Evolutionary conservation across 2,888 invertebrate species (phyloP), one percentile per base, ranked within the genome.

Genomic region (Leucoma salicis): DNA sequence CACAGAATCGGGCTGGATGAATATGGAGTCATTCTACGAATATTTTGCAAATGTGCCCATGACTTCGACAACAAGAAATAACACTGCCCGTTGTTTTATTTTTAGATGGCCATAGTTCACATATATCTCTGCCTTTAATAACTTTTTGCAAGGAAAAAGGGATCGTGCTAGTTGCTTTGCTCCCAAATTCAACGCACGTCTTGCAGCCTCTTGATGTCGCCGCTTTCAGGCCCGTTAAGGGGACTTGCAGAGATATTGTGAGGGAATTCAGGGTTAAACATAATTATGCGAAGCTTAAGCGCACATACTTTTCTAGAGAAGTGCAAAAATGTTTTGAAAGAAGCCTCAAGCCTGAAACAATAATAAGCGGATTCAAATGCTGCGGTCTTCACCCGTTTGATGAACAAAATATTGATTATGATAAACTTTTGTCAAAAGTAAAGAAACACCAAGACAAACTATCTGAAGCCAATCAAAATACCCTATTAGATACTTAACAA

Each of bases 61-160:
- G 59, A 55, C 43, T 63, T 15, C n/a, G 28, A 25, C 29, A 51
- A 35, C 35, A 61, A 13, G 35, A 45, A 34, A 50, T 57, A 25
- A 28, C 33, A 41, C 25, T 54, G 10, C 59, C 62, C 8, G 44
- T 65, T 14, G 46, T 41, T 10, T 45, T 63, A 36, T 65, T 59
- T 49, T 31, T 63, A 28, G 62, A 63, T 43, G 57, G 57, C 12
- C 63, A 63, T 60, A 43, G 13, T 15, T 45, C 44, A 21, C 39
- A 39, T 24, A 45, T 40, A 15, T 55, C 57, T 24, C 37, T 58
- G 18, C 59, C 46, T 21, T 35, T 54, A 35, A 39, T 35, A 21
- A 39, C 14, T 15, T 58, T 62, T 47, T 57, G 59, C 35, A 51
- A 48, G 29, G 55, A 61, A 43, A 56, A 60, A 21, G 49, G 50